These are phyloP conservation scores for Argynnis bischoffii DNA, from an alignment of 2,888 invertebrate genomes.

Conservation along the genomic window DNA sequence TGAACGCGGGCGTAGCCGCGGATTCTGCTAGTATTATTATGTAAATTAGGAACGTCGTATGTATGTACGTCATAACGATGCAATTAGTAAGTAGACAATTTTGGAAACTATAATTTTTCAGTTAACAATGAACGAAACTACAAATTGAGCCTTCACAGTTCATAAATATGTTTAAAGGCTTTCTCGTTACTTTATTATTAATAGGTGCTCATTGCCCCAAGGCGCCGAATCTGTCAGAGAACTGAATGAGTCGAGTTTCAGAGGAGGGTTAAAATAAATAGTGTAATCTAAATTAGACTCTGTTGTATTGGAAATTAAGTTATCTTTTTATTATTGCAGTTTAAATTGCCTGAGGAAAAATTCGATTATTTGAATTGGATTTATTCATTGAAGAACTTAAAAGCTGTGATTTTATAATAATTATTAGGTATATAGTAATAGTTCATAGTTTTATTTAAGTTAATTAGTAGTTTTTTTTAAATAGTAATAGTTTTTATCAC, in stretches of 20 bases:
- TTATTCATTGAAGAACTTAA: constrained; percentile 2
- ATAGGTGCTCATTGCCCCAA: constrained; percentile 19
- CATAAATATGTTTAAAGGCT: constrained; percentile 20
- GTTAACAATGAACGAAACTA: constrained; percentile 9
- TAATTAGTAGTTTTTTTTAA: too few relatives aligned
- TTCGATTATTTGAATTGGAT: constrained; percentile 1
- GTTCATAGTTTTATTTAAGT: not conserved
- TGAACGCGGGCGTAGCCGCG: too few relatives aligned
- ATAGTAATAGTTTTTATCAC: too few relatives aligned
- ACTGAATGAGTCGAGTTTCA: constrained; percentile 13
- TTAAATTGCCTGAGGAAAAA: not conserved
- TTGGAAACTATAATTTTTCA: not conserved
- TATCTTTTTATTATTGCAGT: not conserved
- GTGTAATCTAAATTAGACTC: constrained; percentile 1
- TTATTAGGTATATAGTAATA: not conserved
- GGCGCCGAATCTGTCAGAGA: constrained; percentile 12
- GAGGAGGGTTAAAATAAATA: constrained; percentile 3
- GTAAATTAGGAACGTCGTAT: too few relatives aligned
- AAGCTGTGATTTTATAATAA: not conserved
- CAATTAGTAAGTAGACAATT: too few relatives aligned
- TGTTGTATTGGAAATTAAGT: not conserved
- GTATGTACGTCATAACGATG: too few relatives aligned
- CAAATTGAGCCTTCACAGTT: constrained; percentile 12
- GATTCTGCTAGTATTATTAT: too few relatives aligned
- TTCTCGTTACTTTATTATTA: constrained; percentile 27